A percentile compares a stretch with the other conserved stretches of the same genome.
Conservation (phyloP, 2,888 invertebrate species). For the Dastarcus helophoroides region DNA sequence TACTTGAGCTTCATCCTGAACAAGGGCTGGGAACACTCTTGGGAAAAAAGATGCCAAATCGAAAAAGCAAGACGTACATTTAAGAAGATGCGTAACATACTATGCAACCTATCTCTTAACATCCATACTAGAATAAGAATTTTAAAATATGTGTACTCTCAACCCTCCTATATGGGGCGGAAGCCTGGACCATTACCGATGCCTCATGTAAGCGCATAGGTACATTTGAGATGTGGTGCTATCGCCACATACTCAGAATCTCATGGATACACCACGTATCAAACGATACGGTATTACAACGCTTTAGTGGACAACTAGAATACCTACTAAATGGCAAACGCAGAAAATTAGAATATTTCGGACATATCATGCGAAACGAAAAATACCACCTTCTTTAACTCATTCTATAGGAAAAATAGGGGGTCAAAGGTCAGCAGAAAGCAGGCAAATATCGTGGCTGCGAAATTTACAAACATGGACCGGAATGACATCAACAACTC, state of each 20-base stretch:
- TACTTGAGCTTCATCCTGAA: conserved; percentile 2
- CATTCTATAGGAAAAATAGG: too few species aligned
- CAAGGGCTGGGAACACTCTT: conserved; percentile 3
- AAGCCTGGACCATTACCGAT: conserved; percentile 2
- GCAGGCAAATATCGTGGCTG: too few species aligned
- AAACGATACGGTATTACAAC: not conserved
- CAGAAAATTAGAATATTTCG: too few species aligned
- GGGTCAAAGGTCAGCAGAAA: too few species aligned
- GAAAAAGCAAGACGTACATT: conserved; percentile 4
- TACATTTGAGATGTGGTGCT: conserved; percentile 16
- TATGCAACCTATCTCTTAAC: conserved; percentile 1
- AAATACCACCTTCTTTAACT: too few species aligned
- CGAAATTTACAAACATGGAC: too few species aligned
- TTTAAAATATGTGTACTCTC: conserved; percentile 1
- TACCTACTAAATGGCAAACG: not conserved
- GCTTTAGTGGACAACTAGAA: conserved; percentile 2
- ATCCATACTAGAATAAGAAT: conserved; percentile 1
- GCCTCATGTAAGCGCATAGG: conserved; percentile 41
- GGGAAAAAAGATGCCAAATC: conserved; percentile 4
- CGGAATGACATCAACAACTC: too few species aligned
- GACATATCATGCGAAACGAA: too few species aligned
- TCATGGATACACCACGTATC: conserved; percentile 3
- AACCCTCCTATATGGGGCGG: not conserved
- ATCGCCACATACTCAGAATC: conserved; percentile 7
- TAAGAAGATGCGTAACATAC: conserved; percentile 2